Base-by-base conservation (phyloP, 2,113 vertebrate species). In the Phoxinus phoxinus region DNA sequence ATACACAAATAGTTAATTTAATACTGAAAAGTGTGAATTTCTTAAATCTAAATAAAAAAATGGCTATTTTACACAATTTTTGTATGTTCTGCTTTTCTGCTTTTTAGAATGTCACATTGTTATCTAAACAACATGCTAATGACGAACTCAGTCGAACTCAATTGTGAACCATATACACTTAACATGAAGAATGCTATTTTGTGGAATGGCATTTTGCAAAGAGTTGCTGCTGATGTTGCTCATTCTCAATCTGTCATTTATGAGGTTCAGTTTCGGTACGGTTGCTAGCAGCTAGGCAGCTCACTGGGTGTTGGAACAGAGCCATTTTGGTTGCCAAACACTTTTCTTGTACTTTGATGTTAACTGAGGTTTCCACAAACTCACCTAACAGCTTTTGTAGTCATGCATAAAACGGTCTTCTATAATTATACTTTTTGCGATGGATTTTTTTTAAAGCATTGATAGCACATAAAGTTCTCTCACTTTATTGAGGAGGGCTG, bases 401-500 rank as follows among this genome's bases (percentile, higher is more conserved):
- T 44, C 78, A 25, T 30, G 78, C 37, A 27, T 78, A 21, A 44
- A 44, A 10, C 2, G 19, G 23, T 19, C 15, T 63, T 63, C 61
- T 17, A 30, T 30, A 46, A 80, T 80, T 10, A 19, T 32, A 12
- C 17, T 51, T 48, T 48, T 67, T 67, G 1, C 3, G 0, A 46
- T 17, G 3, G 21, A 19, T 15, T 74, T 17, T 25, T 23, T 75
- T 76, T 2, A 13, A 6, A 30, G n/a, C 13, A 46, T 44, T 30
- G 15, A 63, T 81, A 35, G 61, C 61, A 32, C 11, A 35, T 27
- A 65, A 46, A 61, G 65, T 48, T 5, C 77, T 67, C 59, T 67
- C 79, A 81, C 79, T 7, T 10, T 86, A 67, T 81, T 35, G 37
- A 51, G 77, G 37, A 67, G 72, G 53, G 51, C 75, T 73, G 76